A percentile compares a stretch with the other conserved stretches of the same genome.
Conservation (phyloP, 92 coral and sea anemone species). For the Umimayanthus kanabou region DNA sequence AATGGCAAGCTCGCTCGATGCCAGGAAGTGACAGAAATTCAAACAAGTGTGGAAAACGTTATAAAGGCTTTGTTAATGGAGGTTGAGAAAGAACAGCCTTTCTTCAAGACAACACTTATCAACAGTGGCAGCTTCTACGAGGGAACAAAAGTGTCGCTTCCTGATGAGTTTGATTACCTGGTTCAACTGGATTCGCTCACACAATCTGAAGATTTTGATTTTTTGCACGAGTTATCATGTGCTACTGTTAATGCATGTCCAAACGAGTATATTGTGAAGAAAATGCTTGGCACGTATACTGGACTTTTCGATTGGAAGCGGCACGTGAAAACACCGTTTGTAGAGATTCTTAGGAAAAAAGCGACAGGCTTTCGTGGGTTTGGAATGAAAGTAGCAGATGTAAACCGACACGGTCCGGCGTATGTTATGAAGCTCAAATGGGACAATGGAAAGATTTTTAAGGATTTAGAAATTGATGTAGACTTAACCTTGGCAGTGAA, state of each 20-base stretch:
- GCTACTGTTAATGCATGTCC: neutral
- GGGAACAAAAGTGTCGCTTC: neutral
- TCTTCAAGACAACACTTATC: constrained; percentile 24
- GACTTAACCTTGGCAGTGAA: constrained; percentile 51
- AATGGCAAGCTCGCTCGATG: constrained; percentile 31
- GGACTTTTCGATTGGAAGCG: neutral
- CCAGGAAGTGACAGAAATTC: constrained; percentile 4
- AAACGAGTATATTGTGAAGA: neutral
- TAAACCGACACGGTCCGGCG: constrained; percentile 35
- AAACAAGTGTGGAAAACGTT: constrained; percentile 21
- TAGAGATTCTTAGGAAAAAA: neutral
- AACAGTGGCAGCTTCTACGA: constrained; percentile 21
- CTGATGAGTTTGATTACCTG: constrained; percentile 17
- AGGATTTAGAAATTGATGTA: constrained; percentile 24
- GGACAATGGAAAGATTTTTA: constrained; percentile 18
- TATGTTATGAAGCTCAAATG: constrained; percentile 30
- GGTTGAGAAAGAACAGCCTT: neutral
- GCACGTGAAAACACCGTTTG: constrained; percentile 34
- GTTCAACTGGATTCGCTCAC: neutral
- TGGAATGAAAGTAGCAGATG: constrained; percentile 35
- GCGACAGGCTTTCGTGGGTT: constrained; percentile 35
- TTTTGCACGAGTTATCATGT: neutral
- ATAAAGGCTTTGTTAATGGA: constrained; percentile 9
- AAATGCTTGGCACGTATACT: too few species aligned
- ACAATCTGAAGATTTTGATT: neutral